A percentile compares a stretch with the other conserved stretches of the same genome.
Conservation (phyloP, 2,888 invertebrate species). For the Kuschelorhynchus macadamiae region DNA sequence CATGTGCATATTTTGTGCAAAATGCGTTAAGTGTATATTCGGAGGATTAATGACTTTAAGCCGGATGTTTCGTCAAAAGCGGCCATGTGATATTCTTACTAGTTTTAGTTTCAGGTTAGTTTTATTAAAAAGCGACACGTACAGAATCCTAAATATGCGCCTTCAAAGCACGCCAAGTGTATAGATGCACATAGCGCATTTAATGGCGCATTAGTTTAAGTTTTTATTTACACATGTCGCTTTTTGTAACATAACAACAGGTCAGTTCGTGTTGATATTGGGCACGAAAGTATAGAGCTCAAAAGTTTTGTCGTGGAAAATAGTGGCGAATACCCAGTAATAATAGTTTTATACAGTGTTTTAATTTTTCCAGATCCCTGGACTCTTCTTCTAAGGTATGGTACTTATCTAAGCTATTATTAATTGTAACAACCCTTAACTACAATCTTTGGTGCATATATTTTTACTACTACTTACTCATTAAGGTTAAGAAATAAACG, state of each 20-base stretch:
- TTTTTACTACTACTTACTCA: too few relatives aligned
- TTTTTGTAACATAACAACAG: too few relatives aligned
- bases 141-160: too few relatives aligned
- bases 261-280: too few relatives aligned
- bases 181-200: too few relatives aligned
- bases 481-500: too few relatives aligned
- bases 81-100: background rate
- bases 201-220: too few relatives aligned
- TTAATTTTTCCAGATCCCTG: background rate
- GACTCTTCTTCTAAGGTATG: background rate
- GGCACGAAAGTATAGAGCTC: background rate
- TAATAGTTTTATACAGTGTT: background rate
- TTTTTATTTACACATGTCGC: background rate
- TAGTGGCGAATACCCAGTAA: background rate
- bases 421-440: too few relatives aligned
- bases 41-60: conserved; percentile 1
- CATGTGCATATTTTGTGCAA: background rate
- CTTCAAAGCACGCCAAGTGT: too few relatives aligned
- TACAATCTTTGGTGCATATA: too few relatives aligned
- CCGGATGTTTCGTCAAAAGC: background rate
- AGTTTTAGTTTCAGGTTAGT: background rate
- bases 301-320: background rate
- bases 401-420: background rate
- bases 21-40: conserved; percentile 1
- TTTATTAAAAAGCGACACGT: background rate